Percentiles rank a stretch among this genome's conserved stretches.
Conservation (phyloP, 2,797 vertebrate genomes). For the Sebastes trivittatus region DNA sequence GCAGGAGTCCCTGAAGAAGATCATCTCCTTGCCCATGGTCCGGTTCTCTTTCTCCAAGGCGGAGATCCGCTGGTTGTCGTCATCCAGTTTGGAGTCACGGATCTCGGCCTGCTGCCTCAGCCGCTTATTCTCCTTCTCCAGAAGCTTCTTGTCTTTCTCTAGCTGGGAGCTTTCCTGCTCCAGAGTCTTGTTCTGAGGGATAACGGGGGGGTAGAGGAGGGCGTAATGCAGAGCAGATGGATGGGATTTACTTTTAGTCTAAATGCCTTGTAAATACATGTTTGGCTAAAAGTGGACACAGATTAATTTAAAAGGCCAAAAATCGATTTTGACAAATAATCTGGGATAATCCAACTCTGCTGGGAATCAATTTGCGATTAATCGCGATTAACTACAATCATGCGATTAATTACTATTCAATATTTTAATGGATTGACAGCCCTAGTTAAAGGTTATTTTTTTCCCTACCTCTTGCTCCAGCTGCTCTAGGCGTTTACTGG, state of each 20-base stretch:
- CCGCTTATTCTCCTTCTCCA: constrained; percentile 97
- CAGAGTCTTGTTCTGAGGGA: constrained; percentile 84
- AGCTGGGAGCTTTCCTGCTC: constrained; percentile 95
- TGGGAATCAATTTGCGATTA: not conserved
- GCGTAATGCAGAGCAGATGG: not conserved
- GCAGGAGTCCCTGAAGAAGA: constrained; percentile 91
- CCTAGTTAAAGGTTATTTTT: not conserved
- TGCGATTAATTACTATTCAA: too few species aligned
- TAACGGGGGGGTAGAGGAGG: not conserved
- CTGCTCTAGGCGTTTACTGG: constrained; percentile 95
- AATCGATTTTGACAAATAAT: constrained; percentile 37
- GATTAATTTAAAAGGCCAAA: constrained; percentile 1
- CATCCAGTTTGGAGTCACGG: constrained; percentile 93
- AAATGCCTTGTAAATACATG: constrained; percentile 35
- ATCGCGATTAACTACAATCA: too few species aligned
- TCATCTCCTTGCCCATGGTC: constrained; percentile 91
- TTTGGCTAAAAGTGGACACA: constrained; percentile 19
- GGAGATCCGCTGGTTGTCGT: constrained; percentile 89
- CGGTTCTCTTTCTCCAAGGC: constrained; percentile 95
- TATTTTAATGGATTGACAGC: too few species aligned
- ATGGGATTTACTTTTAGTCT: constrained; percentile 5
- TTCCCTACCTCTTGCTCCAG: constrained; percentile 88
- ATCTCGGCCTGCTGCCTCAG: constrained; percentile 96
- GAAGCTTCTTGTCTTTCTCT: constrained; percentile 96
- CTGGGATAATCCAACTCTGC: constrained; percentile 31